These are phyloP conservation scores for Argyresthia albistria DNA, from an alignment of 2,888 invertebrate genomes.

Conservation along the genomic window DNA sequence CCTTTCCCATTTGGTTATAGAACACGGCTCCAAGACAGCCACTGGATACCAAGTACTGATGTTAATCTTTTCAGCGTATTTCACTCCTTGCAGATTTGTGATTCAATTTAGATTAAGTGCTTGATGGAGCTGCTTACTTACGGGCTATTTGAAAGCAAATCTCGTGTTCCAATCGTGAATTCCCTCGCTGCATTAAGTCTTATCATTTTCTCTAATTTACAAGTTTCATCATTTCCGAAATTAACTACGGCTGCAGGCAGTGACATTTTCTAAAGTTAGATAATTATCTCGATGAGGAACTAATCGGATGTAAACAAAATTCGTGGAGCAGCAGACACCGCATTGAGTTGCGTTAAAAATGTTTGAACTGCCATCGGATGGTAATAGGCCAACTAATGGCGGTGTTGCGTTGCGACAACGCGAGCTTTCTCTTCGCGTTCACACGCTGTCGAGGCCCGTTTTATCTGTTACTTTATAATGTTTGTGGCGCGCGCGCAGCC, in stretches of 20 bases:
- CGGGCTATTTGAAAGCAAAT: background rate
- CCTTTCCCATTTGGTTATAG: conserved; percentile 38
- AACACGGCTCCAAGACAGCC: conserved; percentile 25
- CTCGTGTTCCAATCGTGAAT: no score
- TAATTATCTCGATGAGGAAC: conserved; percentile 31
- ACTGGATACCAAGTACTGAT: conserved; percentile 31
- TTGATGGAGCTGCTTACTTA: conserved; percentile 26
- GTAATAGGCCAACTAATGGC: conserved; percentile 48
- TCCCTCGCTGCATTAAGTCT: no score
- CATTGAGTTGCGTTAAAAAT: conserved; percentile 30
- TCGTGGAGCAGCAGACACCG: conserved; percentile 31
- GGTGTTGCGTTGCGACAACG: conserved; percentile 35
- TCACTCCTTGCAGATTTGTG: conserved; percentile 40
- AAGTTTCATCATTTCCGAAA: conserved; percentile 10
- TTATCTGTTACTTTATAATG: conserved; percentile 67
- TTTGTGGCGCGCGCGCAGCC: conserved; percentile 47
- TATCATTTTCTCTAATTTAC: no score
- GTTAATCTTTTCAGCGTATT: conserved; percentile 32
- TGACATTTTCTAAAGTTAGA: conserved; percentile 9
- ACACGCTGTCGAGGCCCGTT: conserved; percentile 65
- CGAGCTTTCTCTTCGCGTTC: conserved; percentile 63
- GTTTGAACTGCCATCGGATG: conserved; percentile 36
- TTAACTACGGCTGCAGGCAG: conserved; percentile 14
- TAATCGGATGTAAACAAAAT: conserved; percentile 27
- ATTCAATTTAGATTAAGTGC: conserved; percentile 53